Base-by-base conservation (phyloP, 2,113 vertebrate species). In the Hypomesus transpacificus region DNA sequence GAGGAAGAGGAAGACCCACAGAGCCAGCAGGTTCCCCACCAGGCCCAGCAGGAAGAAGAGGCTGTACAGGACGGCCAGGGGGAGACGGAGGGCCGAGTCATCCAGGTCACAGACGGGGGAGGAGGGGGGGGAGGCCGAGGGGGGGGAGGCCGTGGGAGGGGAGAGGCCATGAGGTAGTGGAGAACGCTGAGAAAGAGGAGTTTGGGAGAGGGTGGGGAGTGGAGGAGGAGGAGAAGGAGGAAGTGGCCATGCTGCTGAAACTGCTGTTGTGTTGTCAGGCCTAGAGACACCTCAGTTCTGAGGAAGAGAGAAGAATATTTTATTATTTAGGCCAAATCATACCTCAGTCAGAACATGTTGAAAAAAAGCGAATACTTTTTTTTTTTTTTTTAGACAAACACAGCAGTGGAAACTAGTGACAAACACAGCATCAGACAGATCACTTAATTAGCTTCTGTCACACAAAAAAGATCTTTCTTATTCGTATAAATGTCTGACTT, bases 1-100 rank as follows among this genome's bases (percentile, higher is more conserved):
- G 9, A 95, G 84, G 56, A 83, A 85, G n/a, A 96, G 79, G 85
- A 96, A 96, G 54, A 95, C 93, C 85, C 93, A 95, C 13, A 97
- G 81, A 51, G 95, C 94, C 24, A 92, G 90, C 59, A 92, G 82
- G 86, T 97, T 98, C 20, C 95, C 94, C 68, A 77, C 73, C 3
- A 96, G 82, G 70, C 95, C 96, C 34, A 93, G 2, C 0, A 95
- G 13, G 87, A 97, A 97, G 86, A 95, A 91, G 24, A 95, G 3
- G 0, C 89, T 92, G 79, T 95, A 96, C 26, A 90, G 81, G 64
- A 88, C 4, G 0, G 84, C 83, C 54, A 95, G 81, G 24, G 88
- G 68, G 65, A 87, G 26, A 56, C 90, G 90, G 9, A 98, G 75
- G 3, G 85, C 73, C 3, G 57, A 3, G 3, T 93, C 90, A 0